A percentile compares a stretch with the other conserved stretches of the same genome.
Conservation (phyloP, 2,888 invertebrate genomes). For the Andrena trimmerana region DNA sequence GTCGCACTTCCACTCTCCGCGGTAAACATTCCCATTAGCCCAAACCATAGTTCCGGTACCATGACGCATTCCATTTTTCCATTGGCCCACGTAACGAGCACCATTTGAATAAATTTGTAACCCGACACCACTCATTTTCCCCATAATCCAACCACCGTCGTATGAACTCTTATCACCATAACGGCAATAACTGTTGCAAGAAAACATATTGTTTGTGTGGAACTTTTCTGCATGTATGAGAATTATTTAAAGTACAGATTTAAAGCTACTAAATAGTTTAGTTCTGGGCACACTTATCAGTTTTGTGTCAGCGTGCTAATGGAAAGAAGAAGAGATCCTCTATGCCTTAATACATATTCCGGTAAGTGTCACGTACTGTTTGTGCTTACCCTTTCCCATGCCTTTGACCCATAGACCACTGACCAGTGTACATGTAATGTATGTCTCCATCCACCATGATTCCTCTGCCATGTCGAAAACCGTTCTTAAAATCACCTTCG, state of each 20-base stretch:
- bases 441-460: constrained; percentile 69
- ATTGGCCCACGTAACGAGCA: constrained; percentile 87
- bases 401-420: constrained; percentile 83
- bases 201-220: neutral
- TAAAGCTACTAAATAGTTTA: no score
- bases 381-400: constrained; percentile 82
- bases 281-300: no score
- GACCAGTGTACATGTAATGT: constrained; percentile 81
- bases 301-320: no score
- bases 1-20: constrained; percentile 87
- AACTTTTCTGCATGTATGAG: neutral
- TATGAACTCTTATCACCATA: constrained; percentile 82
- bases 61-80: constrained; percentile 86
- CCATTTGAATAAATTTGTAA: constrained; percentile 86
- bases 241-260: no score
- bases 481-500: constrained; percentile 87
- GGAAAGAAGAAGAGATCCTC: no score
- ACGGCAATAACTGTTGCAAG: constrained; percentile 67
- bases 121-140: constrained; percentile 86
- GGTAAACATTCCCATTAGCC: constrained; percentile 88
- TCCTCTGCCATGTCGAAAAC: constrained; percentile 86
- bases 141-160: constrained; percentile 84
- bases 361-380: neutral
- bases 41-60: constrained; percentile 88
- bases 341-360: no score